Evolutionary conservation across 2,113 vertebrate species (phyloP), one percentile per base, ranked within the genome.

Genomic region (Panurus biarmicus): DNA sequence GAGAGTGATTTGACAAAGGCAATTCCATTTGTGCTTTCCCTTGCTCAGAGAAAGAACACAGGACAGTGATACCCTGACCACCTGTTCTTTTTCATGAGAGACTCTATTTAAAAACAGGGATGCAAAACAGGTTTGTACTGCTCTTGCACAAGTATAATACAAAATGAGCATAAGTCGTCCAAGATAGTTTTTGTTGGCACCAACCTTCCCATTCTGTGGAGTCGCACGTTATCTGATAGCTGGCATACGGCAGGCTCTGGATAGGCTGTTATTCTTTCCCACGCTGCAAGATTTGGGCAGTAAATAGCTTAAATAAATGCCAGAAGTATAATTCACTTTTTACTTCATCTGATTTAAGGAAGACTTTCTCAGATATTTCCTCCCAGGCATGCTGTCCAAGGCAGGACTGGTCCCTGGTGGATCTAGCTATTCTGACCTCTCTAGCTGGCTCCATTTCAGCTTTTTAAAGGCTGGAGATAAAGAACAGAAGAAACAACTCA

Each of bases 211-310:
- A 40, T 94, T 91, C 89, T 92, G 54, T 0, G 0, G 61, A 93
- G 77, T 38, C 1, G 0, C 45, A 15, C 2, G 25, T 91, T 92
- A 85, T 94, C 95, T 89, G 95, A 92, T 91, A 95, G 73, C n/a
- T 92, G 81, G 91, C 85, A 79, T 82, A 85, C 3, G 0, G 71
- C 66, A 79, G 45, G 56, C 58, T 56, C 60, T 70, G 75, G 60
- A 82, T 66, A 85, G 38, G 57, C 81, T 96, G 77, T 96, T 96
- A 89, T 94, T 91, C 47, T 96, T 96, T 96, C 89, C 95, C 89
- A 92, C 67, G 19, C 70, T 92, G 64, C 74, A 85, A 89, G 89
- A 91, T 89, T 85, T 70, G 67, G 58, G 74, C 71, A 91, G 81
- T 89, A 91, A 95, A 91, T 87, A 91, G 33, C 67, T 85, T 90